Base-by-base conservation (phyloP, 2,113 vertebrate genomes). In the Glaucomys volans region DNA sequence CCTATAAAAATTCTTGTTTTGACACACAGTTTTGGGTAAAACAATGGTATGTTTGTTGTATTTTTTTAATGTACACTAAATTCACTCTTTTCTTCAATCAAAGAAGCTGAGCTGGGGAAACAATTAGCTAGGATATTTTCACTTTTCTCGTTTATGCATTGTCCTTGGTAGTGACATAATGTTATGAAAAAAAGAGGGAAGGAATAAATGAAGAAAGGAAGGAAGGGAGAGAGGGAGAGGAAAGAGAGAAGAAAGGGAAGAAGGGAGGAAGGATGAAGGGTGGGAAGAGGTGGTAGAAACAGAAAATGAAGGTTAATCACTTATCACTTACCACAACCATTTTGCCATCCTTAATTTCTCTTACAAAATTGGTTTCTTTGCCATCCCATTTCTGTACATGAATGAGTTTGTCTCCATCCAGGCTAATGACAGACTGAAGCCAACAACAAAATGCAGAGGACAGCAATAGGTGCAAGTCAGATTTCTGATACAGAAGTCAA, bases 321-420 rank as follows among this genome's bases (percentile, higher is more conserved):
- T 35, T 66, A 44, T 64, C 91, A 98, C 99, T 99, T 97, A 99
- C 99, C 99, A 99, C 99, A 90, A 99, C 93, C 99, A 99, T 97
- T 98, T 99, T 99, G 76, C 98, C 99, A 13, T 99, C 99, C 96
- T 99, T 99, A 95, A 99, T 98, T 98, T 99, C 99, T 97, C 99
- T 98, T 97, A 99, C 98, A 87, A 99, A 99, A 87, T 98, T 99
- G 96, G 99, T 99, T 97, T 99, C 99, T 97, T 99, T 99, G 97
- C 98, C 99, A 0, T 99, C 99, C 99, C 99, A 99, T 98, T 99
- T 99, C 98, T 99, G 99, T 96, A 99, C 98, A 0, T 99, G 99
- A 94, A 99, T 98, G 77, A 99, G 95, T 97, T 99, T 99, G 97
- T 99, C 98, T 93, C 99, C 99, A 0, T 99, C 99, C 98, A 99